Base-by-base conservation (phyloP, 2,797 vertebrate species). In the Muscicapa striata region DNA sequence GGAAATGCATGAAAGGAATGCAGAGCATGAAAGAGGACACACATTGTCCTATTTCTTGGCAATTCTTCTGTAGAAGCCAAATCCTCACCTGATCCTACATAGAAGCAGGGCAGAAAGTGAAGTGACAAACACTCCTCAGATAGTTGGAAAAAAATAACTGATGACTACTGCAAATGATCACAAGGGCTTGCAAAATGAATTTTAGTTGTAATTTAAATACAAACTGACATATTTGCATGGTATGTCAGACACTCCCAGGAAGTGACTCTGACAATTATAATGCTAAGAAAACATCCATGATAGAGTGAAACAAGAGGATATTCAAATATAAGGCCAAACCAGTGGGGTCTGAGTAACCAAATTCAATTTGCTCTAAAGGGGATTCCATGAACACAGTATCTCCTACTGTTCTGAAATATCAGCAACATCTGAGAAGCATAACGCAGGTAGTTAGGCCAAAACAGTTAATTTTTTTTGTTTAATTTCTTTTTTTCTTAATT, bases 181-280 rank as follows among this genome's bases (percentile, higher is more conserved):
- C 43, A 70, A 72, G 54, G 20, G 41, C 58, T 83, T n/a, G 26
- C 61, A 93, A 77, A 94, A 84, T 61, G 20, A 68, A 77, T 91
- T 87, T 87, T 68, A 70, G 57, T 43, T 64, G 49, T 64, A 91
- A 66, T 81, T 81, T 86, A 91, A 92, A 87, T 87, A 83, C 29
- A 61, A 94, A 68, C 58, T 51, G 49, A 81, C 38, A 36, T 51
- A 68, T 80, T 67, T 92, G 29, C 61, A 68, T 54, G 49, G n/a
- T 61, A 61, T 67, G 85, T 91, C 87, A 83, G 64, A 89, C 38
- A 64, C 27, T 94, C 64, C 38, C 51, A 89, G 12, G 73, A 87
- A 91, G 55, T 36, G 32, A 57, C 57, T 92, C 43, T 83, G 73
- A 76, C 52, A 70, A 74, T 59, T 76, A 1, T 45, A 80, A 70